These are phyloP conservation scores for Tiliacea citrago DNA, from an alignment of 2,888 invertebrate species.

Conservation along the genomic window DNA sequence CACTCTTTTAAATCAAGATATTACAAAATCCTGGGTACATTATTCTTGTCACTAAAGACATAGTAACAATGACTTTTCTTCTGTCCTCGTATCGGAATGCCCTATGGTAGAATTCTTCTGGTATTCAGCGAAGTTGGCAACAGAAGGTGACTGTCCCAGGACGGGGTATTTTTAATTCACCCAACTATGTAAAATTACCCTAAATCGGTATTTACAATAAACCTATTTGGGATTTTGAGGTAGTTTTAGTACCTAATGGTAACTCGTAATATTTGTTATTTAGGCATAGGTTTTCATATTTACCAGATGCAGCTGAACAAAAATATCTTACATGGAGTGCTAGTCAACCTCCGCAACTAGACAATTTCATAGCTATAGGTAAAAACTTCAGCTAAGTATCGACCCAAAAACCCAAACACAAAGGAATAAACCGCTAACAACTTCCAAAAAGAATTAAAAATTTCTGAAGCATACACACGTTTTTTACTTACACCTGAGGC, in stretches of 20 bases:
- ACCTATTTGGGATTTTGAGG: neutral
- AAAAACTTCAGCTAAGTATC: neutral
- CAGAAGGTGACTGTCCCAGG: neutral
- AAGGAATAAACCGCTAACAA: neutral
- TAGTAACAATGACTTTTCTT: neutral
- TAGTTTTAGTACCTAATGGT: neutral
- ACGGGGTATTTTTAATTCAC: neutral
- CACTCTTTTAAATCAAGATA: too few species aligned
- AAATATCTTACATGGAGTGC: neutral
- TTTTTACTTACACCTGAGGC: neutral
- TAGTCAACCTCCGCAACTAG: neutral
- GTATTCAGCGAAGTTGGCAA: neutral
- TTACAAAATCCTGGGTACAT: too few species aligned
- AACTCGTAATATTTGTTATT: too few species aligned
- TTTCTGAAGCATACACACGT: constrained; percentile 26
- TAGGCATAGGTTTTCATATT: neutral
- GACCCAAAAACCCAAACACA: neutral
- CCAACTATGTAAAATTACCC: neutral
- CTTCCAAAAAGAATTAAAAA: constrained; percentile 34
- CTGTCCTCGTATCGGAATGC: neutral
- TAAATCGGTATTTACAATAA: neutral
- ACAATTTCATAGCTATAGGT: neutral
- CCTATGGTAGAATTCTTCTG: neutral
- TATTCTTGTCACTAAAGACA: neutral
- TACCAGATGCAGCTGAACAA: neutral